A percentile compares a stretch with the other conserved stretches of the same genome.
These are phyloP conservation scores for Pelobates cultripes DNA, from an alignment of 2,797 vertebrate species.

Conservation along the genomic window DNA sequence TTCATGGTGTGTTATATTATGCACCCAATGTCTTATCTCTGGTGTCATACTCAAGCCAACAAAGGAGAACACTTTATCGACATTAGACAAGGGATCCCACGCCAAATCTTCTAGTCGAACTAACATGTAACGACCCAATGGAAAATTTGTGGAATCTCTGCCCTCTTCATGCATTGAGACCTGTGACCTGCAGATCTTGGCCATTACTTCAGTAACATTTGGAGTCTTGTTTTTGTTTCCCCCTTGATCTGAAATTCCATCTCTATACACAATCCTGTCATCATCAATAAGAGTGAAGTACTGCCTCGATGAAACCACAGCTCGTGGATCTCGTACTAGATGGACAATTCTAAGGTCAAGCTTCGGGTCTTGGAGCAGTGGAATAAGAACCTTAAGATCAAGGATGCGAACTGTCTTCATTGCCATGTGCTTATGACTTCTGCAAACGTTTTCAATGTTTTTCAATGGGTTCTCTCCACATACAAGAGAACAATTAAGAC, in stretches of 20 bases:
- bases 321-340: constrained; percentile 44
- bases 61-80: constrained; percentile 75
- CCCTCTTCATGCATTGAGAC: not conserved
- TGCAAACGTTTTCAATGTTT: not conserved
- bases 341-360: constrained; percentile 38
- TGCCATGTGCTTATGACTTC: constrained; percentile 5
- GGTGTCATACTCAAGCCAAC: constrained; percentile 70
- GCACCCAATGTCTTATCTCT: constrained; percentile 72
- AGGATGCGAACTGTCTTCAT: constrained; percentile 33
- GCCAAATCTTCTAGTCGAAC: constrained; percentile 82
- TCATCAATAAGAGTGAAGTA: not conserved
- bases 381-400: constrained; percentile 17
- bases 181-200: constrained; percentile 26
- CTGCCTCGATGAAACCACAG: constrained; percentile 25
- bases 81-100: constrained; percentile 69
- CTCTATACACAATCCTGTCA: constrained; percentile 63
- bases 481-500: constrained; percentile 57
- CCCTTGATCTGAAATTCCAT: constrained; percentile 9
- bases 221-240: not conserved
- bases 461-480: constrained; percentile 72
- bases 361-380: constrained; percentile 21
- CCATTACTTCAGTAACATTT: not conserved
- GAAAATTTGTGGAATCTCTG: not conserved
- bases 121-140: constrained; percentile 71
- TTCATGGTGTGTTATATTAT: constrained; percentile 74